These are phyloP conservation scores for Phyllostomus hastatus DNA, from an alignment of 2,113 vertebrate genomes.

Conservation along the genomic window DNA sequence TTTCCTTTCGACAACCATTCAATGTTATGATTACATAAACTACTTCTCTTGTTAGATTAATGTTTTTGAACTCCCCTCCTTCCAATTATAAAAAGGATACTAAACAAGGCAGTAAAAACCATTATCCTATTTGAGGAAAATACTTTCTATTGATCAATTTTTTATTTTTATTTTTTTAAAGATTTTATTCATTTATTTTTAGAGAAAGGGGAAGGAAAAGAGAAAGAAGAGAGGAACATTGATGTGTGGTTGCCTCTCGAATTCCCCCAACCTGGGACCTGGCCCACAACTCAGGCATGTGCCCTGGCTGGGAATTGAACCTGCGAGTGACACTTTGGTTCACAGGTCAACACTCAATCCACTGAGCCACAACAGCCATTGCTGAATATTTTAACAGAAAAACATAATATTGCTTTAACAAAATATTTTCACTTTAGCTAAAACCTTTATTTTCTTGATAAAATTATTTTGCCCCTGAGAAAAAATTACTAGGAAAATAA, in stretches of 20 bases:
- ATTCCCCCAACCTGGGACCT: too few species aligned
- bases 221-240: too few species aligned
- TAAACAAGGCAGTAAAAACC: neutral
- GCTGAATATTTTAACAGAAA: neutral
- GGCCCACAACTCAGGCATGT: too few species aligned
- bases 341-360: too few species aligned
- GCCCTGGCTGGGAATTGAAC: too few species aligned
- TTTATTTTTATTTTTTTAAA: too few species aligned
- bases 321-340: too few species aligned
- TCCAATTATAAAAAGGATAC: neutral
- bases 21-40: constrained; percentile 22
- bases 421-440: neutral
- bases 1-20: neutral
- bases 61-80: neutral
- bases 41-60: neutral
- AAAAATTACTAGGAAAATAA: constrained; percentile 29
- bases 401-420: neutral
- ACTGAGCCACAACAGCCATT: too few species aligned
- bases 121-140: neutral
- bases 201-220: too few species aligned
- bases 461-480: neutral
- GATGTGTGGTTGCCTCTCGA: too few species aligned
- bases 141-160: neutral
- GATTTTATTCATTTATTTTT: too few species aligned
- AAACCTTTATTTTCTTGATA: constrained; percentile 28